phyloP scores from a whole-genome alignment of 2,888 invertebrate genomes.

The Meliscaeva auricollis region DNA sequence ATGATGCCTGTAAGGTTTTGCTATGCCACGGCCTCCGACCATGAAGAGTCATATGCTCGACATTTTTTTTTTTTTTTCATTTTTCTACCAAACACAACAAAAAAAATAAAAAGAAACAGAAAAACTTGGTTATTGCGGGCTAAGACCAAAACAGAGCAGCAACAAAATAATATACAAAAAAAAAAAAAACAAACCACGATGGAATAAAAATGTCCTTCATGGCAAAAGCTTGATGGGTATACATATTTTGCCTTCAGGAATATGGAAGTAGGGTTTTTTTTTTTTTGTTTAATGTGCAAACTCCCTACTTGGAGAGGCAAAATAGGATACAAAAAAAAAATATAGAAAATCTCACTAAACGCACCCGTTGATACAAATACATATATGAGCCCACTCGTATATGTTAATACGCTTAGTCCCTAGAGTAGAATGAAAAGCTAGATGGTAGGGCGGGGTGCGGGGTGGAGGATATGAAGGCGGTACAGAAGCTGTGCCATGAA shows the following conservation, averaged over 20 bases:
- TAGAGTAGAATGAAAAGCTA: neutral
- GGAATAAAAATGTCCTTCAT: constrained; percentile 54
- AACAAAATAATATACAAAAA: neutral
- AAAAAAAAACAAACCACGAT: constrained; percentile 17
- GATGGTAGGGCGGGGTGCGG: neutral
- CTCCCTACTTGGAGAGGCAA: constrained; percentile 18
- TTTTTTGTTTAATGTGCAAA: neutral
- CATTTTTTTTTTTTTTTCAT: constrained; percentile 46
- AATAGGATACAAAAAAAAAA: neutral
- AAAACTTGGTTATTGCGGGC: constrained; percentile 63
- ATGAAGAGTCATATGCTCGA: constrained; percentile 69
- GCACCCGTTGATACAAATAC: constrained; percentile 47
- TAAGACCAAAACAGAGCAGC: constrained; percentile 10
- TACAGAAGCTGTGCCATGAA: constrained; percentile 22
- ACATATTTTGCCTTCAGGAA: constrained; percentile 58
- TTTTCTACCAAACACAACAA: neutral
- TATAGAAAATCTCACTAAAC: constrained; percentile 39
- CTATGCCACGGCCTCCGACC: constrained; percentile 36
- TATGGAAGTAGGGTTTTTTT: constrained; percentile 32
- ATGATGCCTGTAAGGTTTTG: constrained; percentile 11
- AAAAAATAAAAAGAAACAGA: constrained; percentile 34
- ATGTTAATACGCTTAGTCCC: constrained; percentile 25
- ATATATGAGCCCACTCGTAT: constrained; percentile 7
- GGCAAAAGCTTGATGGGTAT: constrained; percentile 35
- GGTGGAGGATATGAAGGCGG: neutral